A percentile compares a stretch with the other conserved stretches of the same genome.
These are phyloP conservation scores for Deroptyus accipitrinus DNA, from an alignment of 2,113 vertebrate genomes.

Conservation along the genomic window DNA sequence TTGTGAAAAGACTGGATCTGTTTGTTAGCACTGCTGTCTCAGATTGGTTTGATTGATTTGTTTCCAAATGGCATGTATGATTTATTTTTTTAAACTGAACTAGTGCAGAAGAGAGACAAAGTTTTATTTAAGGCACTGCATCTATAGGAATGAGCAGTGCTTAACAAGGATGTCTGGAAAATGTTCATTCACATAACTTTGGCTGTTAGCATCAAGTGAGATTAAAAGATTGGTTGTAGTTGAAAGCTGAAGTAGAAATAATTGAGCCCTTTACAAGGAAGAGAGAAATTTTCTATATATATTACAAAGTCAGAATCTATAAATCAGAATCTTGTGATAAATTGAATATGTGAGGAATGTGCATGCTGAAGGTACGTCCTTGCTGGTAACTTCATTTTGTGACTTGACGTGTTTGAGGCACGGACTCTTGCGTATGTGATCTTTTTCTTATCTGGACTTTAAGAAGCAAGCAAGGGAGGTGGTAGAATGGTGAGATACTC, in stretches of 20 bases:
- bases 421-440: accelerated
- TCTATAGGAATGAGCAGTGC: background rate
- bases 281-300: background rate
- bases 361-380: background rate
- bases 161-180: background rate
- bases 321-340: background rate
- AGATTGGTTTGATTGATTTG: background rate
- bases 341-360: background rate
- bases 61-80: background rate
- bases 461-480: background rate
- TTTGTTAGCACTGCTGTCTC: background rate
- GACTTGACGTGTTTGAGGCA: background rate
- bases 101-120: background rate
- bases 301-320: background rate
- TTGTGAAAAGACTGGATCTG: background rate
- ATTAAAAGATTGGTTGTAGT: background rate
- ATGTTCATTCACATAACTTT: background rate
- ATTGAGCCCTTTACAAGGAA: background rate
- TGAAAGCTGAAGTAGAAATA: background rate
- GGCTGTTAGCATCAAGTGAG: background rate
- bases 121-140: background rate
- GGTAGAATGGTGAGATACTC: background rate
- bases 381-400: background rate
- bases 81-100: background rate
- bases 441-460: background rate